Evolutionary conservation across 2,888 invertebrate genomes (phyloP).

Genomic region (Ochropacha duplaris): DNA sequence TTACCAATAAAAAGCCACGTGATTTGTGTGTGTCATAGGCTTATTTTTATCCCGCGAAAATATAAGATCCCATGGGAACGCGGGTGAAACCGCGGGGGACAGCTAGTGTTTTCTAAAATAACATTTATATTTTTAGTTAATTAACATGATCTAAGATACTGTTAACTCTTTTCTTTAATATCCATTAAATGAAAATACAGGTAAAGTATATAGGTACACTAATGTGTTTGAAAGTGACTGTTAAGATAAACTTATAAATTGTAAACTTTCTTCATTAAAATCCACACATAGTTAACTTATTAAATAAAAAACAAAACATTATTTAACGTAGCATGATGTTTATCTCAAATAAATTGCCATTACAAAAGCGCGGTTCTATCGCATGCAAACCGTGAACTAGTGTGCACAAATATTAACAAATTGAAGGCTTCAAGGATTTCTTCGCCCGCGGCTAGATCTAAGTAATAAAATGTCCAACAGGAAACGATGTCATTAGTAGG

Average conservation of each 20-base stretch:
- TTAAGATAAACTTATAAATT: background rate
- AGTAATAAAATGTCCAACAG: slow-evolving; percentile 2
- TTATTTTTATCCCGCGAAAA: no score
- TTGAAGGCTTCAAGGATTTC: background rate
- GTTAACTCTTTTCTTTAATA: background rate
- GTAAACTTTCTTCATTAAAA: background rate
- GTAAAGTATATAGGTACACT: no score
- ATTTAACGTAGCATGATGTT: no score
- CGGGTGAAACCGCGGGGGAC: no score
- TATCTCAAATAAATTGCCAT: background rate
- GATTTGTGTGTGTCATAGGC: no score
- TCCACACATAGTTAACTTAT: no score
- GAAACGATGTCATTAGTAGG: slow-evolving; percentile 3
- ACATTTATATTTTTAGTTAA: no score
- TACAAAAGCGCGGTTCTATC: background rate
- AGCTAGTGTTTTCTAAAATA: background rate
- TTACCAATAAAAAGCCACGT: no score
- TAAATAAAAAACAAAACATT: no score
- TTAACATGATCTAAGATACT: background rate
- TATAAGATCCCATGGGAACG: no score
- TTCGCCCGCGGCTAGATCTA: background rate
- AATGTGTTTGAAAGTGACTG: background rate
- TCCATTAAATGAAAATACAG: background rate
- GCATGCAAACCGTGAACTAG: background rate
- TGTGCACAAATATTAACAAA: background rate